These are phyloP conservation scores for Clarias pachynema DNA, from an alignment of 2,797 vertebrate genomes.

Conservation along the genomic window DNA sequence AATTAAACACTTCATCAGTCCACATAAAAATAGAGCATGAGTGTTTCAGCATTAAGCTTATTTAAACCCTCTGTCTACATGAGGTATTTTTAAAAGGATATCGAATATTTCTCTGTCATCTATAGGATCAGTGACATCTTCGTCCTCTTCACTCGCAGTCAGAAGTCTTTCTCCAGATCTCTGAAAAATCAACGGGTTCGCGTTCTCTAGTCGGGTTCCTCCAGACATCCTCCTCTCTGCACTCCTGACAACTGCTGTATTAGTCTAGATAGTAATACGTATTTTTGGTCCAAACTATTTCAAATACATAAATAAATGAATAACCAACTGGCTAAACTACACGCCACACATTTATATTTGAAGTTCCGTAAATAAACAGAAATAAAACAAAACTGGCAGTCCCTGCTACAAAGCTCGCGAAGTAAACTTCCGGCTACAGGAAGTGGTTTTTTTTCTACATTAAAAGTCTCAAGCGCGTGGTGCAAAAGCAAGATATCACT, in stretches of 20 bases:
- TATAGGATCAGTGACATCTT: constrained; percentile 84
- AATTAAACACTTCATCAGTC: background rate
- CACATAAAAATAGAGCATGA: background rate
- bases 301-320: background rate
- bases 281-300: background rate
- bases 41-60: background rate
- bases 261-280: background rate
- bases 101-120: constrained; percentile 93
- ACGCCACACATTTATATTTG: background rate
- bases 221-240: constrained; percentile 62
- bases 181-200: constrained; percentile 88
- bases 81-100: constrained; percentile 77
- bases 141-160: constrained; percentile 84
- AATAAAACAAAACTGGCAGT: background rate
- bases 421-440: constrained; percentile 11
- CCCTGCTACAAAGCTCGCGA: background rate
- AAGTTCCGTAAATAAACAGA: background rate
- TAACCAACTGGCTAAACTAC: background rate
- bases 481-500: background rate
- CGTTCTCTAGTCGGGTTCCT: constrained; percentile 81
- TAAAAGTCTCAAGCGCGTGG: constrained; percentile 19
- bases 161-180: constrained; percentile 82
- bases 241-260: background rate
- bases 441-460: constrained; percentile 9
- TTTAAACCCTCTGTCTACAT: no score